Base-by-base conservation (phyloP, 2,888 invertebrate genomes). In the Acleris holmiana region DNA sequence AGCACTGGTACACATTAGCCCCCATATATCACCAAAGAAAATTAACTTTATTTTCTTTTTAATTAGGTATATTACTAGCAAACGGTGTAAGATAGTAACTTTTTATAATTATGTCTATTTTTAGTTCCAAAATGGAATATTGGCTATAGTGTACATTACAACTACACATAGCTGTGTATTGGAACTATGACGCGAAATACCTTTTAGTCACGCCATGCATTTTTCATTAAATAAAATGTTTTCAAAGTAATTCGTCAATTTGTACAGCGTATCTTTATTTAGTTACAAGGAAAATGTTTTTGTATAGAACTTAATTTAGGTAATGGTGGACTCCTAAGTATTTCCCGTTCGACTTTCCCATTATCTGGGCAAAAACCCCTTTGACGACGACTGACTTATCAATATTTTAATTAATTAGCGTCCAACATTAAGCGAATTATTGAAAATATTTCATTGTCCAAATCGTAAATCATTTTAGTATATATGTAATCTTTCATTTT, bases 331-430 rank as follows among this genome's bases (percentile, higher is more conserved):
- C 53, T 48, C 58, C 53, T 29, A 58, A 53, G 47, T 21, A 40
- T 46, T 63, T 54, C 29, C 47, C 29, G 58, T 29, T 59, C 57
- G 58, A 54, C 58, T 21, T 13, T 35, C 13, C 35, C 40, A 18
- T 65, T 54, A 50, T 65, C 60, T 41, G 46, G 57, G 54, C 29
- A 13, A 7, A 15, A 48, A 62, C 21, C 44, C 57, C 55, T 76
- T 77, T 73, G 74, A 83, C 79, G 76, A 80, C 80, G 88, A 88
- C 88, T 88, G 88, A 88, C 74, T 86, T 86, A 86, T 85, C 79
- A 82, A 68, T 72, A 71, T 77, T 80, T 79, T 79, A 63, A 63
- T 57, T 65, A 65, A 60, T 65, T 60, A 60, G 55, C 65, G 65
- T 65, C 65, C 65, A 65, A 44, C 35, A 44, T 60, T 56, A 65